Conservation (phyloP, 1,140 invertebrate genomes). For the Acromyrmex echinatior region DNA sequence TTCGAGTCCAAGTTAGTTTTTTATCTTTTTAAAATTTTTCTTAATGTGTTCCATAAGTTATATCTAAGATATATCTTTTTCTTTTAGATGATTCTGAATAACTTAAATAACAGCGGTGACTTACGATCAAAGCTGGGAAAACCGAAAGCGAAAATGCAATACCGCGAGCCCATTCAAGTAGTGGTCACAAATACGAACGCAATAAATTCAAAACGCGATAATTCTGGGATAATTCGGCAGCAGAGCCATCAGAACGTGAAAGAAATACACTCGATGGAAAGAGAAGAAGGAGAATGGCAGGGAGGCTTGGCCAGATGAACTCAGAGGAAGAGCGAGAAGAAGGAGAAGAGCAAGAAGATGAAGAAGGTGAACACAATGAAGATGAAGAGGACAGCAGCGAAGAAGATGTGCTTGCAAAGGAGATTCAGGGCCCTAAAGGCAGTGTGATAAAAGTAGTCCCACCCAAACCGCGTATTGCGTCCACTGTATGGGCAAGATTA, state of each 20-base stretch:
- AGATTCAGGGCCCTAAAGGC: constrained; percentile 84
- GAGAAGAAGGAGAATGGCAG: constrained; percentile 71
- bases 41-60: constrained; percentile 25
- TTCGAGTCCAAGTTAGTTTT: constrained; percentile 69
- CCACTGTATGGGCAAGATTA: constrained; percentile 88
- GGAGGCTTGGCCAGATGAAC: constrained; percentile 62
- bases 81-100: constrained; percentile 51
- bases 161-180: constrained; percentile 82
- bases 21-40: constrained; percentile 39
- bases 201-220: constrained; percentile 42
- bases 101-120: constrained; percentile 73
- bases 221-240: constrained; percentile 72
- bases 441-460: constrained; percentile 85
- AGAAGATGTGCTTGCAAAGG: constrained; percentile 77
- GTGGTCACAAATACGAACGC: constrained; percentile 81
- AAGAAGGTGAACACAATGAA: constrained; percentile 72
- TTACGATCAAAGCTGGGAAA: constrained; percentile 79
- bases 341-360: constrained; percentile 72
- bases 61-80: constrained; percentile 27
- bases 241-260: constrained; percentile 68
- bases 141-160: constrained; percentile 58
- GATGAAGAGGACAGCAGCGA: constrained; percentile 65
- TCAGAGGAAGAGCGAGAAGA: constrained; percentile 57
- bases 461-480: constrained; percentile 83
- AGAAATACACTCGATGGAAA: constrained; percentile 66